phyloP scores from a whole-genome alignment of 1,140 invertebrate genomes.

The Stratiolaelaps scimitus region DNA sequence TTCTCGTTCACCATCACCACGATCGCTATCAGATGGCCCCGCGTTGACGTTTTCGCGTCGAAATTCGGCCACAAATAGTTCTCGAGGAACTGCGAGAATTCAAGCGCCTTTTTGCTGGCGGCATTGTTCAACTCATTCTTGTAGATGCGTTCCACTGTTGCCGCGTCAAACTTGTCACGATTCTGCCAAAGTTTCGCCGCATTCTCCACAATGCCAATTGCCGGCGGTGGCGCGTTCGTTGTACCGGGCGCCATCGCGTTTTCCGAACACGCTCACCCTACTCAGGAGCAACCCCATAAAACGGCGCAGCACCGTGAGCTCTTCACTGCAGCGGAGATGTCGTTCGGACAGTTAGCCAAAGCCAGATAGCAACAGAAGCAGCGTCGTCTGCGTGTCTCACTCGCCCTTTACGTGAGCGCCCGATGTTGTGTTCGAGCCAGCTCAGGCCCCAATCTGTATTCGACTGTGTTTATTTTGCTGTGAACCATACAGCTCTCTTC shows the following conservation, averaged over 20 bases:
- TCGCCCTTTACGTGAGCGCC: no score
- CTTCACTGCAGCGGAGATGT: no score
- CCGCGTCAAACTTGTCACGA: conserved; percentile 49
- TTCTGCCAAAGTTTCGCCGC: conserved; percentile 22
- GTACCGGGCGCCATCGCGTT: neutral
- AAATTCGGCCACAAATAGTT: conserved; percentile 97
- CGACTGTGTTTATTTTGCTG: no score
- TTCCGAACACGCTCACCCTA: neutral
- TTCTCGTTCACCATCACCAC: conserved; percentile 97
- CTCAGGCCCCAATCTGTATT: no score
- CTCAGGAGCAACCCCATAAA: neutral
- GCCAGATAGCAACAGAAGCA: no score
- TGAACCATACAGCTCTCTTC: no score
- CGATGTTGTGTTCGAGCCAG: no score
- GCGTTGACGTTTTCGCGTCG: conserved; percentile 50
- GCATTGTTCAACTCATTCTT: conserved; percentile 63
- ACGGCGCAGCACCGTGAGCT: no score
- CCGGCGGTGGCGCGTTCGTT: neutral
- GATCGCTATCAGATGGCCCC: conserved; percentile 82
- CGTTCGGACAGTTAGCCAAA: no score
- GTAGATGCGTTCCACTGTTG: conserved; percentile 68
- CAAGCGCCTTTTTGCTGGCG: conserved; percentile 78
- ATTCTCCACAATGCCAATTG: conserved; percentile 20
- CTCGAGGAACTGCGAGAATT: conserved; percentile 94
- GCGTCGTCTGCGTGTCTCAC: no score